These are phyloP conservation scores for Onychomys torridus DNA, from an alignment of 2,797 vertebrate species.

Conservation along the genomic window DNA sequence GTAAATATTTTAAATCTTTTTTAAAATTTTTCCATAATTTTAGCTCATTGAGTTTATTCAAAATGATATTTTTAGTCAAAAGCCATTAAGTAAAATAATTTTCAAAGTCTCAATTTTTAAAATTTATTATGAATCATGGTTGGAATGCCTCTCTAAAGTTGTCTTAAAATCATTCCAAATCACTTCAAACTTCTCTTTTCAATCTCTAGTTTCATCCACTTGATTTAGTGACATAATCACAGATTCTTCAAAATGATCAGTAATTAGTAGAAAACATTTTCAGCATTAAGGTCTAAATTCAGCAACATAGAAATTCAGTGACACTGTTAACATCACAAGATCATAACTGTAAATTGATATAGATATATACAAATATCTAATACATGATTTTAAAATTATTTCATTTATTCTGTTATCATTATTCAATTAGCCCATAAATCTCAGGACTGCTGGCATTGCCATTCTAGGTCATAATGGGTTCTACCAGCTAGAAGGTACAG, in stretches of 20 bases:
- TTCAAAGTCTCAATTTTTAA: not conserved
- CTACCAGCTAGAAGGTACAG: not conserved
- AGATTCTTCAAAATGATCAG: constrained; percentile 8
- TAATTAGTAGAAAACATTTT: not conserved
- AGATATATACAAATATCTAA: not conserved
- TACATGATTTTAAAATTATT: not conserved
- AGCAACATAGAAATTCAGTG: not conserved
- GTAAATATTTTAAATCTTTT: not conserved
- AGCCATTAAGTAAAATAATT: not conserved
- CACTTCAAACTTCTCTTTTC: not conserved
- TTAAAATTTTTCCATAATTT: not conserved
- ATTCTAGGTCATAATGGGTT: not conserved
- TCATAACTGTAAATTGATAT: not conserved
- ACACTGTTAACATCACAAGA: not conserved
- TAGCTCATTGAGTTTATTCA: not conserved
- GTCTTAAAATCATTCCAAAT: constrained; percentile 9
- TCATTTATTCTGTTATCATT: not conserved
- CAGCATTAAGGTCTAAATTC: not conserved
- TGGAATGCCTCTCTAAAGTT: not conserved
- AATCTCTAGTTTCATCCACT: not conserved
- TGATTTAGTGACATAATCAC: not conserved
- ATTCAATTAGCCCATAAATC: not conserved
- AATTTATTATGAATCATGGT: not conserved
- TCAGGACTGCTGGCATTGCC: not conserved
- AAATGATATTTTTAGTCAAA: not conserved